These are phyloP conservation scores for Galaxea fascicularis DNA, from an alignment of 92 coral and sea anemone species.

Conservation along the genomic window DNA sequence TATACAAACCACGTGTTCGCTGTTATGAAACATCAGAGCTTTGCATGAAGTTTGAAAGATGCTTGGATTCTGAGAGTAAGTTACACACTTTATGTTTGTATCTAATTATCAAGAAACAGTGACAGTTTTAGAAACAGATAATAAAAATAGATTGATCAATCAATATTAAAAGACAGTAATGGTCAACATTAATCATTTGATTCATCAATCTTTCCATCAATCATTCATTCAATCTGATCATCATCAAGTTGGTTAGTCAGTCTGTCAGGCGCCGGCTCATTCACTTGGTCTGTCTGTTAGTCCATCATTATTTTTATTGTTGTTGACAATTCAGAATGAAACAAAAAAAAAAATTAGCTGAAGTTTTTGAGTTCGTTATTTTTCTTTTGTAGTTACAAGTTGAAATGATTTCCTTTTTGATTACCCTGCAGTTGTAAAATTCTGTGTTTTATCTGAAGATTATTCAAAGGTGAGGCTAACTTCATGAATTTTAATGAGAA, in stretches of 20 bases:
- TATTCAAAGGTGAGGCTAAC: constrained; percentile 80
- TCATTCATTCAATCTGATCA: no score
- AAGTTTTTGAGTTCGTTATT: no score
- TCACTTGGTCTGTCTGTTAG: background rate
- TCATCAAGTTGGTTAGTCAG: background rate
- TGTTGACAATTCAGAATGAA: no score
- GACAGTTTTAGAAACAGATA: background rate
- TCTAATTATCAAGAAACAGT: background rate
- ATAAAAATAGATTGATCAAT: no score
- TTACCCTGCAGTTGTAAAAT: constrained; percentile 85
- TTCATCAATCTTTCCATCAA: no score
- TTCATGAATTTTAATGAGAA: background rate
- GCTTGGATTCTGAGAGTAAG: constrained; percentile 96
- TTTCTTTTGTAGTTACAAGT: background rate
- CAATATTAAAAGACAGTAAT: no score
- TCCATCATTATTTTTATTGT: no score
- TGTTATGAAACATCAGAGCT: constrained; percentile 96
- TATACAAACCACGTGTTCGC: constrained; percentile 90
- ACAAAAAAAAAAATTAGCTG: background rate
- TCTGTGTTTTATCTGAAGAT: constrained; percentile 89
- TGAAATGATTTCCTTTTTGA: background rate
- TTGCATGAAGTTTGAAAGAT: constrained; percentile 98
- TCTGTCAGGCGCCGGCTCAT: background rate
- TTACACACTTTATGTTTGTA: background rate
- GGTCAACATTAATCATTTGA: no score